A percentile compares a stretch with the other conserved stretches of the same genome.
Evolutionary conservation across 2,888 invertebrate species (phyloP).

Genomic region (Ormyrus nitidulus): DNA sequence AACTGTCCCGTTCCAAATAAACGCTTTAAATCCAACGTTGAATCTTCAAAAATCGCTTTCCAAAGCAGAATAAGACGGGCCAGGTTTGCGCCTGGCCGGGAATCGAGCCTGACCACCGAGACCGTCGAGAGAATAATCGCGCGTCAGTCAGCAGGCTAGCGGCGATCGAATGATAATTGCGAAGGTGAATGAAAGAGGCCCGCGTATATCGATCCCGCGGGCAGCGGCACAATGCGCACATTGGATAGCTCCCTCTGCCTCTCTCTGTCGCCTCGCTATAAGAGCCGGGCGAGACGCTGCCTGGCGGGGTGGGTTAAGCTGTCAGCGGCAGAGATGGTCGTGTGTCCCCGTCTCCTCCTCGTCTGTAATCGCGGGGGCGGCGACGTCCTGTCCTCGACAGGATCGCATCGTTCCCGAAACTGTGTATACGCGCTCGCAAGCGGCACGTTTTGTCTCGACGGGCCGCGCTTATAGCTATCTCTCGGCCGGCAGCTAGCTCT

Average conservation of each 20-base stretch:
- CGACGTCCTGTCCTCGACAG: conserved; percentile 75
- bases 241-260: too few species aligned
- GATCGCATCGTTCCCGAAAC: conserved; percentile 65
- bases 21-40: too few species aligned
- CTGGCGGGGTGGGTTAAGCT: conserved; percentile 68
- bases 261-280: too few species aligned
- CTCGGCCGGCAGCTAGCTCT: too few species aligned
- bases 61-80: too few species aligned
- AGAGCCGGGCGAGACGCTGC: too few species aligned
- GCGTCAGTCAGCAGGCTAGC: conserved; percentile 4
- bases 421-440: conserved; percentile 3
- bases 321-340: conserved; percentile 73
- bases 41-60: too few species aligned
- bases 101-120: too few species aligned
- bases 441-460: conserved; percentile 21
- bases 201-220: conserved; percentile 13
- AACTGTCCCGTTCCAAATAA: too few species aligned
- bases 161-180: conserved; percentile 36
- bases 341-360: conserved; percentile 66
- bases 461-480: neutral
- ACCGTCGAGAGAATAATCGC: too few species aligned
- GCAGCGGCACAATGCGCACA: neutral
- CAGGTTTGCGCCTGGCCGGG: too few species aligned
- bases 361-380: conserved; percentile 75
- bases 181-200: conserved; percentile 29